Percentiles rank a stretch among this genome's conserved stretches.
Conservation (phyloP, 2,888 invertebrate species). For the Schizaphis graminum region DNA sequence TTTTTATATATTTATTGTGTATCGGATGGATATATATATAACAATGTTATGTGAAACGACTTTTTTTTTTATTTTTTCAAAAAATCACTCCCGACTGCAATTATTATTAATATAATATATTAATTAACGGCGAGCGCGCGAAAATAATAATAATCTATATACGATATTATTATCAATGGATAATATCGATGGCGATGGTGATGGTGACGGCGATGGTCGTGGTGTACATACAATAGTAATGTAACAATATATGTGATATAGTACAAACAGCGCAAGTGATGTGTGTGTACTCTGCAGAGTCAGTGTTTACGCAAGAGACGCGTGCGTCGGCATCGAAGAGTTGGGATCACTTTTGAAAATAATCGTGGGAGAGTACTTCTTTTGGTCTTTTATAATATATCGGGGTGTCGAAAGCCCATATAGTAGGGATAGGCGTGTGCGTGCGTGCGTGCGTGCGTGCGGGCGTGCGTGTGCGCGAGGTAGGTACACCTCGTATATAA, state of each 20-base stretch:
- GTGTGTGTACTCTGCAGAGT: neutral
- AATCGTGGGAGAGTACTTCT: slow-evolving; percentile 64
- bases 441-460: neutral
- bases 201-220: too few species aligned
- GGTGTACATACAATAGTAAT: neutral
- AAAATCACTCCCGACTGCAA: neutral
- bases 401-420: slow-evolving; percentile 65
- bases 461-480: slow-evolving; percentile 22
- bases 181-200: neutral
- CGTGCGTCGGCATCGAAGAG: slow-evolving; percentile 45
- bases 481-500: slow-evolving; percentile 12
- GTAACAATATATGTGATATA: neutral
- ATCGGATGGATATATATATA: neutral
- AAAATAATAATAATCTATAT: neutral
- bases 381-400: slow-evolving; percentile 65
- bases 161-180: neutral
- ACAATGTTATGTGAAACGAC: neutral
- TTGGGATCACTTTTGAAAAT: slow-evolving; percentile 66
- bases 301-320: slow-evolving; percentile 6
- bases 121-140: neutral
- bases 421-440: slow-evolving; percentile 55
- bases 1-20: neutral
- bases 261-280: neutral
- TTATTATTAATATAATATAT: neutral
- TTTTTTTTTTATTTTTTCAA: neutral